Conservation (phyloP, 2,797 vertebrate species). For the Clarias pachynema region DNA sequence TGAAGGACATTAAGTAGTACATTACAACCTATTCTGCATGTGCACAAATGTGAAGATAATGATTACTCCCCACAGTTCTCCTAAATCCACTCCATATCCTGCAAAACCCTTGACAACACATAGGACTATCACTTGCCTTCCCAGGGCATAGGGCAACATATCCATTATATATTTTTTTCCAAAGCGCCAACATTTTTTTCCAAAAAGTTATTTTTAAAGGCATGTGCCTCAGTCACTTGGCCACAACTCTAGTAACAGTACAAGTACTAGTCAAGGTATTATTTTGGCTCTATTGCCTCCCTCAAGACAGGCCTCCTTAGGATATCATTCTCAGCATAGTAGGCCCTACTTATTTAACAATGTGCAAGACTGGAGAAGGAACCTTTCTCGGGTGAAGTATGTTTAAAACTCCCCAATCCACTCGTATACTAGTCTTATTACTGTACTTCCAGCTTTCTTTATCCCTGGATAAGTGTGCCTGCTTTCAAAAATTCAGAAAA, state of each 20-base stretch:
- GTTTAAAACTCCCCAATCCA: background rate
- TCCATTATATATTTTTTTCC: background rate
- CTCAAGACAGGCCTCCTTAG: background rate
- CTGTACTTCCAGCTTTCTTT: background rate
- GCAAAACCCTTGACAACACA: background rate
- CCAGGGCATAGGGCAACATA: background rate
- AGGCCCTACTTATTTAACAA: background rate
- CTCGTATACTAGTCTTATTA: background rate
- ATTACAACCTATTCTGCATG: background rate
- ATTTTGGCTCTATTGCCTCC: background rate
- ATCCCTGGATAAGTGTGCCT: background rate
- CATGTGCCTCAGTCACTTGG: background rate
- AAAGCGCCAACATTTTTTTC: background rate
- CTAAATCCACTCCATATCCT: background rate
- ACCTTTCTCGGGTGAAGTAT: background rate
- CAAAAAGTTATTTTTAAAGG: background rate
- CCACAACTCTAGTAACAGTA: background rate
- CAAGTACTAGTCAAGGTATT: background rate
- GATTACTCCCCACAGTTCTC: background rate
- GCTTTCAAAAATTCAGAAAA: background rate
- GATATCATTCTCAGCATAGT: background rate
- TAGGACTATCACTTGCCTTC: background rate
- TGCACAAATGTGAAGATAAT: background rate
- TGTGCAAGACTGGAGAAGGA: background rate
- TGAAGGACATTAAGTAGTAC: background rate